These are phyloP conservation scores for Leucosticte australis DNA, from an alignment of 2,113 vertebrate species.

Conservation along the genomic window DNA sequence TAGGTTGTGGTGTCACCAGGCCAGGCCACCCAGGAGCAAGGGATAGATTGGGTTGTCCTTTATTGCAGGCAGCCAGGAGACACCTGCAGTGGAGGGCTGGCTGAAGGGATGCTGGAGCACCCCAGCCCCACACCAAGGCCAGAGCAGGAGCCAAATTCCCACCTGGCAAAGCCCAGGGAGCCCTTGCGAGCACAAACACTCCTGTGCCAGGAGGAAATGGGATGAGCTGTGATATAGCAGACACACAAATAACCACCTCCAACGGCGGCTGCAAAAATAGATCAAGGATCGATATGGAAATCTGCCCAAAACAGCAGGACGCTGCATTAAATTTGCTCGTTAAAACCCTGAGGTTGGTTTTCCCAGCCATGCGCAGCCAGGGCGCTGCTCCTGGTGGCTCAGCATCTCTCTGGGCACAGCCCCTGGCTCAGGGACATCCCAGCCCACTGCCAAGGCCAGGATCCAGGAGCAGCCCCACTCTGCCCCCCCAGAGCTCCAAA, in stretches of 20 bases:
- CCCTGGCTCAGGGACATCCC: not conserved
- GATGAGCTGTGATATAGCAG: not conserved
- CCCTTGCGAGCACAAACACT: accelerated
- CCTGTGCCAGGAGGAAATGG: not conserved
- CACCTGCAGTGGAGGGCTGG: not conserved
- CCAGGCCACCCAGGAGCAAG: accelerated
- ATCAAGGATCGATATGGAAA: conserved; percentile 24
- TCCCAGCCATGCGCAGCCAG: not conserved
- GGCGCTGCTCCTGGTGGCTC: not conserved
- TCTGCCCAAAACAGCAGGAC: conserved; percentile 35
- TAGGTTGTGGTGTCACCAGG: not conserved
- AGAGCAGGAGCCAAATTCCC: not conserved
- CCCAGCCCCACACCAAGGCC: not conserved
- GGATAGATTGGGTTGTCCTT: not conserved
- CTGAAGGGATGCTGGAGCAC: not conserved
- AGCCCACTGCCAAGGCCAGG: not conserved
- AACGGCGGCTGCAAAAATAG: not conserved
- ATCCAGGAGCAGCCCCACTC: not conserved
- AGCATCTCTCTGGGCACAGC: not conserved
- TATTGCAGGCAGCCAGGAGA: not conserved
- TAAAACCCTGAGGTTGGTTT: not conserved
- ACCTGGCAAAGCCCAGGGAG: not conserved
- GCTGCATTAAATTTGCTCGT: not conserved
- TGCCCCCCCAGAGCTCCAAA: not conserved
- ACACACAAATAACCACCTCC: not conserved